Evolutionary conservation across 2,797 vertebrate genomes (phyloP).

Genomic region (Hypotaenidia philippensis): DNA sequence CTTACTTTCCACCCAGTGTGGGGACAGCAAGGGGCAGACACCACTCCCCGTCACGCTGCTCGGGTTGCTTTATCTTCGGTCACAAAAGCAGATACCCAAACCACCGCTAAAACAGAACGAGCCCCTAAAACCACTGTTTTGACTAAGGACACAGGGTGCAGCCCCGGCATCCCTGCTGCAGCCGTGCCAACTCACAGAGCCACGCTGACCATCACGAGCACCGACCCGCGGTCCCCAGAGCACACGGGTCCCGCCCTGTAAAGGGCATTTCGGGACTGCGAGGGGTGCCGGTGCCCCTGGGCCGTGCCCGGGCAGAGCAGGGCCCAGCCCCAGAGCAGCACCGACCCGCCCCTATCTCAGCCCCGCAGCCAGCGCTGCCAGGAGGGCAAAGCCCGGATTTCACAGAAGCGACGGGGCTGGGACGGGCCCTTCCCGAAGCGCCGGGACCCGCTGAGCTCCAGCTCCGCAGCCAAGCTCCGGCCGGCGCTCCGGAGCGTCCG

Average conservation of each 20-base stretch:
- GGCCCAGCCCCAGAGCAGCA: neutral
- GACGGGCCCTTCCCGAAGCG: neutral
- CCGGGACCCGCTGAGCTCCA: neutral
- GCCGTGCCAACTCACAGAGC: rapidly evolving
- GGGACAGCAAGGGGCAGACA: neutral
- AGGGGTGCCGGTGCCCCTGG: neutral
- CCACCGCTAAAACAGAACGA: neutral
- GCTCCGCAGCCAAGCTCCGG: neutral
- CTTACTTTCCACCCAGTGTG: rapidly evolving
- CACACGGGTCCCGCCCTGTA: rapidly evolving
- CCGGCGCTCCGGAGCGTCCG: neutral
- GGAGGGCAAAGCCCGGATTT: neutral
- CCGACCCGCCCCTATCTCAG: neutral
- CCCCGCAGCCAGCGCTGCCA: neutral
- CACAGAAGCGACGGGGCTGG: neutral
- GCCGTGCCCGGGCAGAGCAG: neutral
- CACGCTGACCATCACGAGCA: neutral
- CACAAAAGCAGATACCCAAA: neutral
- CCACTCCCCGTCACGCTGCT: neutral
- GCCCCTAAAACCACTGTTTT: neutral
- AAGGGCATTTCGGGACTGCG: neutral
- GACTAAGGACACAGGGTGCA: neutral
- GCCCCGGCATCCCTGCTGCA: neutral
- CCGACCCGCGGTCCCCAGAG: rapidly evolving
- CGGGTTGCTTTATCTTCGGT: neutral